Evolutionary conservation across 2,888 invertebrate species (phyloP), one percentile per base, ranked within the genome.

Genomic region (Sarcophaga carnaria): DNA sequence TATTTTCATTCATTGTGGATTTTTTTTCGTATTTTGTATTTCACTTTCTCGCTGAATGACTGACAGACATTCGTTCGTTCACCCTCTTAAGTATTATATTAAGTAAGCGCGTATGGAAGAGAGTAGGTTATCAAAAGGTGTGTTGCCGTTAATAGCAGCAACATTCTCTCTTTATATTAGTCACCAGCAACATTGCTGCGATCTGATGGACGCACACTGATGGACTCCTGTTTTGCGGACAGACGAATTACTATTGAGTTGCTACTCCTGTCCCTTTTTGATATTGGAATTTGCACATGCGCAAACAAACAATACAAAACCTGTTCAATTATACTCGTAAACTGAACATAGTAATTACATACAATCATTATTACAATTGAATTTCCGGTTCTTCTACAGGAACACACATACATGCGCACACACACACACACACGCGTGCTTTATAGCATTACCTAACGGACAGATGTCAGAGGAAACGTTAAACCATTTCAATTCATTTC

Each of bases 321-420:
- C 49, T 69, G 72, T 87, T 54, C 17, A 54, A 54, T 54, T 54
- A 14, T 17, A 17, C 37, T 37, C 37, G 37, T 37, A 90, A 89
- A 90, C 90, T 90, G 90, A 90, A 90, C 91, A 91, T 90, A 90
- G 90, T 90, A 92, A 92, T 92, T 92, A 92, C 64, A 74, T 92
- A 92, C 64, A 74, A 27, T 91, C 89, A 90, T 91, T 90, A 90
- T 90, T 91, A 91, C 92, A 92, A 92, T 92, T 92, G 92, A 92
- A 92, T 92, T 92, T 92, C 92, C 92, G 92, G 92, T 91, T 83
- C 70, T 82, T 69, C 83, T 17, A 80, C 64, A 81, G 67, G n/a
- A 84, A 80, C 77, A 22, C 47, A 27, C 59, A 62, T 86, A 88
- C 2, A 14, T 49, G 12, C 11, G 4, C 49, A 14, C 14, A 14